Conservation (phyloP, 1,140 invertebrate genomes). For the Berghia stephanieae region DNA sequence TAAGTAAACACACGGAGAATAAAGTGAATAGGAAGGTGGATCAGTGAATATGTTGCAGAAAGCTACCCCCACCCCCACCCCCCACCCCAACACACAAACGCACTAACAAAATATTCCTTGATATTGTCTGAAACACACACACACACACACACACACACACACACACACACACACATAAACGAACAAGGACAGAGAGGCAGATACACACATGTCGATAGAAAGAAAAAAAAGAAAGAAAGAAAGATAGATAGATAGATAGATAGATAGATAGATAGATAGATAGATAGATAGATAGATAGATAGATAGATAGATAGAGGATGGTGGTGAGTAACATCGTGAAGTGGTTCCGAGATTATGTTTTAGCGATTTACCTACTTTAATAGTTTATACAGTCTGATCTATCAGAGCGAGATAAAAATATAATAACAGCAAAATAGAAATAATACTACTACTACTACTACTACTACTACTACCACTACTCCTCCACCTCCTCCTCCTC, state of each 20-base stretch:
- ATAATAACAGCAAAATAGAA: slow-evolving; percentile 4
- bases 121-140: background rate
- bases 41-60: too few relatives aligned
- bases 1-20: too few relatives aligned
- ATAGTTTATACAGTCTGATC: background rate
- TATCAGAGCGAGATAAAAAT: background rate
- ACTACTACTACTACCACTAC: too few relatives aligned
- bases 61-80: too few relatives aligned
- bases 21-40: too few relatives aligned
- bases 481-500: too few relatives aligned
- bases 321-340: background rate
- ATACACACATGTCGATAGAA: background rate
- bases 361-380: background rate
- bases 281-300: background rate
- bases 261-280: background rate
- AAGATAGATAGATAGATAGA: background rate
- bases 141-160: background rate
- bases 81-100: background rate
- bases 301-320: background rate
- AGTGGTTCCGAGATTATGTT: background rate
- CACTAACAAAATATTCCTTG: background rate
- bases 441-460: too few relatives aligned
- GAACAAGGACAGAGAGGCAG: background rate
- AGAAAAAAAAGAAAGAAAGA: background rate
- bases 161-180: background rate